Evolutionary conservation across 2,797 vertebrate species (phyloP), one percentile per base, ranked within the genome.

Genomic region (Cuniculus paca): DNA sequence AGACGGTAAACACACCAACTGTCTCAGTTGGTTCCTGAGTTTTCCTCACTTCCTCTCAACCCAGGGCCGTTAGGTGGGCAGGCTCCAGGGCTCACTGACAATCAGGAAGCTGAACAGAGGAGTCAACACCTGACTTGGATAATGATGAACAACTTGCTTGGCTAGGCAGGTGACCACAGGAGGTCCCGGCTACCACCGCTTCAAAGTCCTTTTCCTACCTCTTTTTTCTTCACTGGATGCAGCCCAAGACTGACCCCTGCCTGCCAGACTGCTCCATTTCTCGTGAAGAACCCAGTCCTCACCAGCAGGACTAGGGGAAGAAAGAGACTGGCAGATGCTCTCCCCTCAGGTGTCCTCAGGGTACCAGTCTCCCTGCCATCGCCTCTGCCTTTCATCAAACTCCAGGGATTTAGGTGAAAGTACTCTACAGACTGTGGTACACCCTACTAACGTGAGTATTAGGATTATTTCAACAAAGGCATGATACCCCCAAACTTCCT

Each of bases 31-130:
- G 72, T 93, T 90, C 80, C 78, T 63, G 94, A 19, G 65, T 93
- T 88, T 91, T 91, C 90, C 91, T 63, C 52, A 22, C 82, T 88
- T 95, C 81, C 87, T 97, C 60, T 91, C 54, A 78, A 88, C 63
- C 56, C 63, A 95, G 92, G 42, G 83, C 36, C 54, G 77, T 90
- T n/a, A 63, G 50, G 26, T 60, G 36, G 45, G 63, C 9, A 63
- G 81, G 65, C 31, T 50, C n/a, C 48, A 54, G 72, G n/a, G 85
- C 42, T 54, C 42, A 50, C n/a, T 58, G 26, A 16, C 22, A 14
- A 72, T 48, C 19, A 75, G 68, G 60, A 68, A 90, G 61, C 20
- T 60, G 36, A 31, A 74, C 1, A 19, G 0, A 31, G 36, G 54
- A 72, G 39, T 75, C 88, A 86, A 70, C 6, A 22, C 36, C 54